phyloP scores from a whole-genome alignment of 2,888 invertebrate species.

The Spialia ferax region DNA sequence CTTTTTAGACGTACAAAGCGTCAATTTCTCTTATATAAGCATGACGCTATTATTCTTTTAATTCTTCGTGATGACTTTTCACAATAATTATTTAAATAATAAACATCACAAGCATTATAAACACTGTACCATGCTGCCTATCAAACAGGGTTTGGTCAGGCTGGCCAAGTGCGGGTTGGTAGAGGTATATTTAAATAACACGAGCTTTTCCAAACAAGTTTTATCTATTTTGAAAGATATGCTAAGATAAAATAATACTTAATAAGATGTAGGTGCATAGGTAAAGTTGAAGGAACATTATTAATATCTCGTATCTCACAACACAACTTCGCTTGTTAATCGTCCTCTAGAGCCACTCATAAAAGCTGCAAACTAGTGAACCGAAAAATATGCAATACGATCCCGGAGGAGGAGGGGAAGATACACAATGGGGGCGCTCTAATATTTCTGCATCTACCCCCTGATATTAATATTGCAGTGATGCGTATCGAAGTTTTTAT shows the following conservation, averaged over 20 bases:
- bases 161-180: too few relatives aligned
- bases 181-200: too few relatives aligned
- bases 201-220: too few relatives aligned
- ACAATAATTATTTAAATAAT: too few relatives aligned
- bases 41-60: too few relatives aligned
- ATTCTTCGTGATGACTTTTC: too few relatives aligned
- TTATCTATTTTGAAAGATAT: not conserved
- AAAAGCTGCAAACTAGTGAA: constrained; percentile 1
- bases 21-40: too few relatives aligned
- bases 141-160: too few relatives aligned
- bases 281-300: not conserved
- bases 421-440: not conserved
- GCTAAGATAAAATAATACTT: not conserved
- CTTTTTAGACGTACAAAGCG: too few relatives aligned
- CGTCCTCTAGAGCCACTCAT: not conserved
- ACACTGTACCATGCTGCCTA: too few relatives aligned
- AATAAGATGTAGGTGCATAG: not conserved
- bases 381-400: constrained; percentile 3
- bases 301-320: not conserved
- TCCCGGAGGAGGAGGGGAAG: not conserved
- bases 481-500: not conserved
- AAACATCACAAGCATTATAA: too few relatives aligned
- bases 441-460: not conserved
- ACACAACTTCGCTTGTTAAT: not conserved
- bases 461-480: not conserved